Conservation (phyloP, 2,113 vertebrate genomes). For the Thermophis baileyi region DNA sequence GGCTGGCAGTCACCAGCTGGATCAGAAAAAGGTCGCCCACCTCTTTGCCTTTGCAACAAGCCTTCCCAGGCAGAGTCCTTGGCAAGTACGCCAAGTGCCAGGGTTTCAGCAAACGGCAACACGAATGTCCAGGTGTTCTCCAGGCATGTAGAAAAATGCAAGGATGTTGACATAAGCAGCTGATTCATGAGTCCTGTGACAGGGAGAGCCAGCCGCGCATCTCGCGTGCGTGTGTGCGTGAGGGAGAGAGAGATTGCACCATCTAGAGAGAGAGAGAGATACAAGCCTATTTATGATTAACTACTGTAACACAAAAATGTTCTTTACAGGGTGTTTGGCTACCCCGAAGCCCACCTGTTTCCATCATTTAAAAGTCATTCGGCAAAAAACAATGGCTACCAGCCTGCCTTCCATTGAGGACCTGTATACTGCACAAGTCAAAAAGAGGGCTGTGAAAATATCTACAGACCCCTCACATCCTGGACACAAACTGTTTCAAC, state of each 20-base stretch:
- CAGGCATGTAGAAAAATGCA: background rate
- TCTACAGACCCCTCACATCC: no score
- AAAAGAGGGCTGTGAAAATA: no score
- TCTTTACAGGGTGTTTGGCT: background rate
- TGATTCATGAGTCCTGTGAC: slow-evolving; percentile 13
- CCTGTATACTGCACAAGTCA: no score
- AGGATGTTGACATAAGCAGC: background rate
- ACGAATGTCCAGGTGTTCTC: background rate
- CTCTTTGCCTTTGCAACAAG: background rate
- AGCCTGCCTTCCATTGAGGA: no score
- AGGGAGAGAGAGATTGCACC: background rate
- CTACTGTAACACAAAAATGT: background rate
- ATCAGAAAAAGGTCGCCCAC: background rate
- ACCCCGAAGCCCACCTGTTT: background rate
- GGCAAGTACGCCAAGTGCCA: background rate
- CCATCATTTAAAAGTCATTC: background rate
- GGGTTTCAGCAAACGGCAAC: background rate
- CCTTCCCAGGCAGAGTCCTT: background rate
- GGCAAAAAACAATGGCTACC: no score
- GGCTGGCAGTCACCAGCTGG: background rate
- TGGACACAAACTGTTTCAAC: no score
- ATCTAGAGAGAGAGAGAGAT: background rate
- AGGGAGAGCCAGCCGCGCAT: background rate
- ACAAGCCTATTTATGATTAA: background rate
- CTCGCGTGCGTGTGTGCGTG: background rate